Evolutionary conservation across 2,113 vertebrate genomes (phyloP).

Genomic region (Corapipo altera): DNA sequence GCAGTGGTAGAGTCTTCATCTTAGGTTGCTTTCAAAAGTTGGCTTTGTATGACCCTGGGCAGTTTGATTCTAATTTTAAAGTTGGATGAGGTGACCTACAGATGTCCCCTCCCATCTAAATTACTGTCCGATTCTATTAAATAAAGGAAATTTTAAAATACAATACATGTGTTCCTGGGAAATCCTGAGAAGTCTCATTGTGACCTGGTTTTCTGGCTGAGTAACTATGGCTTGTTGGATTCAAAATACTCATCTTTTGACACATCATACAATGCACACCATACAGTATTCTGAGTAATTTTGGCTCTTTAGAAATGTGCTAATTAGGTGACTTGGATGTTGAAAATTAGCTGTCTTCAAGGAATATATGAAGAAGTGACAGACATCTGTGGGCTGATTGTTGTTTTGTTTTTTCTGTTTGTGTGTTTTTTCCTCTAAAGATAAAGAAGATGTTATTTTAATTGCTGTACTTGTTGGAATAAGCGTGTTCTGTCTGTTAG

Average conservation of each 20-base stretch:
- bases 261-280: rapidly evolving
- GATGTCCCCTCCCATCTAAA: background rate
- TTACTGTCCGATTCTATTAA: background rate
- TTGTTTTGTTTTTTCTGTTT: background rate
- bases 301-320: background rate
- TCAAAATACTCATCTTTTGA: background rate
- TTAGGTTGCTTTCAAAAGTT: background rate
- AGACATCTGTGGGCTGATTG: background rate
- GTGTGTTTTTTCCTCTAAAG: constrained; percentile 7
- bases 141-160: background rate
- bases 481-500: constrained; percentile 55
- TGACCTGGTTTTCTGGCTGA: background rate
- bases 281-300: background rate
- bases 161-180: background rate
- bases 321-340: background rate
- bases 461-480: constrained; percentile 41
- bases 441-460: constrained; percentile 53
- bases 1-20: background rate
- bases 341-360: background rate
- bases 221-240: background rate
- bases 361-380: background rate
- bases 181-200: background rate
- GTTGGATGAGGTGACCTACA: background rate
- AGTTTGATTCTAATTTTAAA: background rate
- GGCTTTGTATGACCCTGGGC: background rate